These are phyloP conservation scores for Geopemphigus sp. DNA, from an alignment of 1,140 invertebrate species.

Conservation along the genomic window DNA sequence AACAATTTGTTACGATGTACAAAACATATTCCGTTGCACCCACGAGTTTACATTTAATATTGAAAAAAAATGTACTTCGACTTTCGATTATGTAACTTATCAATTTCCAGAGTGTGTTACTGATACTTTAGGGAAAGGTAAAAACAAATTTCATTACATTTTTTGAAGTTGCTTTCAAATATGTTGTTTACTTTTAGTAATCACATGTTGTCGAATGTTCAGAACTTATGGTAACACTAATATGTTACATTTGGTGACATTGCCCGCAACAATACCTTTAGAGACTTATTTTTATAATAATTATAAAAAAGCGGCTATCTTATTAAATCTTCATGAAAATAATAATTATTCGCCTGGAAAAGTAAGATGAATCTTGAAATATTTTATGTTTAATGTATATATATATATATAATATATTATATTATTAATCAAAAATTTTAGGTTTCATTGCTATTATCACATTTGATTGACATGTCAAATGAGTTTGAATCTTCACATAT, in stretches of 20 bases:
- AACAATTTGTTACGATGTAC: slow-evolving; percentile 14
- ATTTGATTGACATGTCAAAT: slow-evolving; percentile 27
- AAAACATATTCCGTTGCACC: slow-evolving; percentile 41
- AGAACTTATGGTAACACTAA: slow-evolving; percentile 43
- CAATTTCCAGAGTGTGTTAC: slow-evolving; percentile 43
- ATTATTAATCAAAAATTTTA: not conserved
- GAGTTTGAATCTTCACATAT: slow-evolving; percentile 15
- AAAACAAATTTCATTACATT: not conserved
- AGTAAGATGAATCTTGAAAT: not conserved
- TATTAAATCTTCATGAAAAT: slow-evolving; percentile 23
- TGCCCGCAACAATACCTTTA: slow-evolving; percentile 35
- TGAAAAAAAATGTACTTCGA: slow-evolving; percentile 42
- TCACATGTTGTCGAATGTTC: slow-evolving; percentile 3
- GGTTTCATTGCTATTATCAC: slow-evolving; percentile 6
- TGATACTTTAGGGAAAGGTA: slow-evolving; percentile 25
- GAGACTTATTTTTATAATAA: slow-evolving; percentile 33
- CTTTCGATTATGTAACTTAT: slow-evolving; percentile 36
- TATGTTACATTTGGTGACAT: slow-evolving; percentile 33
- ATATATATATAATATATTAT: not conserved
- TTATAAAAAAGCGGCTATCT: slow-evolving; percentile 29
- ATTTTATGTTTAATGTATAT: not conserved
- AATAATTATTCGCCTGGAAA: not conserved
- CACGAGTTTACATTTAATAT: slow-evolving; percentile 36
- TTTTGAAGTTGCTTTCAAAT: not conserved
- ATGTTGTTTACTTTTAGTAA: slow-evolving; percentile 8